phyloP scores from a whole-genome alignment of 2,888 invertebrate genomes.

The Plebejus melissa region DNA sequence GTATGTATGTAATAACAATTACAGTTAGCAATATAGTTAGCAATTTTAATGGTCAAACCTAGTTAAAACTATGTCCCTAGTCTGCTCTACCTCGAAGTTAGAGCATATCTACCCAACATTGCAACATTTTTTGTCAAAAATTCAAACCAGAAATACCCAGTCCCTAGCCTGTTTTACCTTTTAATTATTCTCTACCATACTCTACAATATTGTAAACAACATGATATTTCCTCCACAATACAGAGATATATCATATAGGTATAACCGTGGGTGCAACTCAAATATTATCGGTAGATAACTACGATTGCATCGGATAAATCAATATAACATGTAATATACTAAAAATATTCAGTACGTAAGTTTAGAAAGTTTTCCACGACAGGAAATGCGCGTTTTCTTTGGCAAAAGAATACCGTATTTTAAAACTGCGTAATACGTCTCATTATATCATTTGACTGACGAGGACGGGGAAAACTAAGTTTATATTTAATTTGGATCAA shows the following conservation, averaged over 20 bases:
- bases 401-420: not conserved
- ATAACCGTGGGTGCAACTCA: not conserved
- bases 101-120: too few species aligned
- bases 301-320: not conserved
- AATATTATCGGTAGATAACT: not conserved
- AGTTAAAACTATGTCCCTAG: not conserved
- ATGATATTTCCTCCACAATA: not conserved
- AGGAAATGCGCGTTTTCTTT: not conserved
- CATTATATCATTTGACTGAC: not conserved
- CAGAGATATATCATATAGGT: not conserved
- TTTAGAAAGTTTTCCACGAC: not conserved
- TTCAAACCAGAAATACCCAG: not conserved
- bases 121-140: too few species aligned
- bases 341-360: not conserved
- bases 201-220: not conserved
- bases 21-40: not conserved
- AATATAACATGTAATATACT: not conserved
- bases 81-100: not conserved
- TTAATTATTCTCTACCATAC: not conserved
- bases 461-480: not conserved
- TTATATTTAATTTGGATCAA: not conserved
- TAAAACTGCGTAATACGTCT: slow-evolving; percentile 3
- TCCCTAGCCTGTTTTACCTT: not conserved
- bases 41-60: not conserved
- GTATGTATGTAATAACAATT: too few species aligned